Base-by-base conservation (phyloP, 2,113 vertebrate genomes). In the Axis porcinus region DNA sequence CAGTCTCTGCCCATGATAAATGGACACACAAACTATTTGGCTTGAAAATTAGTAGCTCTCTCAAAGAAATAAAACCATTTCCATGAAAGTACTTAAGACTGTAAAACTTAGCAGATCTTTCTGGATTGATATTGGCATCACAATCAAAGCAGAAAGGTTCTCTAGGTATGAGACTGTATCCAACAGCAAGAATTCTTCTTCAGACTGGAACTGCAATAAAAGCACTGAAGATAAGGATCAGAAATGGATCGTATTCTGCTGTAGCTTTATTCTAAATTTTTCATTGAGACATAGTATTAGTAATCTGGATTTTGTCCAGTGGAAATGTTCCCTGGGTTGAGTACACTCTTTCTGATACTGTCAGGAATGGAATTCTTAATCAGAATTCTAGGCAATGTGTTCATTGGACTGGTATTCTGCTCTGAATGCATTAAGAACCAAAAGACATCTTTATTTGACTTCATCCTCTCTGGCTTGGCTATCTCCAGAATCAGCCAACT, bases 361-460 rank as follows among this genome's bases (percentile, higher is more conserved):
- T 15, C 30, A 70, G 30, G 15, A 70, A 78, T 16, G 84, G 91
- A 52, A 62, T 95, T 92, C 79, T 12, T 50, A 11, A 45, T 86
- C 0, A 84, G 70, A 87, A 62, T 96, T 33, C 40, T 95, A 45
- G 89, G 55, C 10, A 96, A 97, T 70, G 4, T 30, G n/a, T 94
- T 98, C 67, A 89, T 97, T 85, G 94, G 54, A 89, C 36, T 91
- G 25, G 60, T 89, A 23, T 94, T 83, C 30, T 90, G 60, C 58
- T 96, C 9, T 23, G 86, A 54, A 16, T 96, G 86, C 6, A 4
- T 96, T 40, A 93, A 93, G 83, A 95, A 78, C 19, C 25, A 2
- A 82, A 93, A 95, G 33, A 2, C 89, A 45, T 94, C 84, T 45
- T 89, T 86, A 9, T n/a, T 16, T 47, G 79, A 96, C 55, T 78